These are phyloP conservation scores for Peromyscus eremicus DNA, from an alignment of 2,797 vertebrate species.

Conservation along the genomic window DNA sequence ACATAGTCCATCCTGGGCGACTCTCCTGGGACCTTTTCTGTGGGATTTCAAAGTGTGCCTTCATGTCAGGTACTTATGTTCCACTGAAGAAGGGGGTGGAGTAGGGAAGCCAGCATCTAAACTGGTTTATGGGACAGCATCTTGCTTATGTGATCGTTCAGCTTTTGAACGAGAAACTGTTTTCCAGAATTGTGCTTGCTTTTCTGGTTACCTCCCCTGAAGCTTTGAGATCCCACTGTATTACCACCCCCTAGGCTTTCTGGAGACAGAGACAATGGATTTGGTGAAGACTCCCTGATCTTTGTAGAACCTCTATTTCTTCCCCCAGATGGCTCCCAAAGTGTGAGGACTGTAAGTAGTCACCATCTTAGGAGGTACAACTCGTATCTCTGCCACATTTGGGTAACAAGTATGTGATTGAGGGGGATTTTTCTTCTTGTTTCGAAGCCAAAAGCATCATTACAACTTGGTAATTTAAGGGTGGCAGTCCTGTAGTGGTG, in stretches of 20 bases:
- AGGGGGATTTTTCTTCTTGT: slow-evolving; percentile 87
- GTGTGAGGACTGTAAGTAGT: slow-evolving; percentile 83
- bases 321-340: slow-evolving; percentile 82
- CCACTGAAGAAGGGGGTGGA: slow-evolving; percentile 63
- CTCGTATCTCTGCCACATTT: slow-evolving; percentile 86
- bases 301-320: slow-evolving; percentile 74
- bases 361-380: slow-evolving; percentile 83
- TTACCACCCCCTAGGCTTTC: not conserved
- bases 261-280: slow-evolving; percentile 58
- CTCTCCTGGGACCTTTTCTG: slow-evolving; percentile 68
- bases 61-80: slow-evolving; percentile 74
- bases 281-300: slow-evolving; percentile 61
- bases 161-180: slow-evolving; percentile 66
- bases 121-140: slow-evolving; percentile 62
- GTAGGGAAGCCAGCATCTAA: slow-evolving; percentile 74
- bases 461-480: slow-evolving; percentile 88
- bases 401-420: slow-evolving; percentile 84
- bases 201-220: not conserved
- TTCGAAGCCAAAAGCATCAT: slow-evolving; percentile 87
- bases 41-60: slow-evolving; percentile 74
- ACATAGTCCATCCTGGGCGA: slow-evolving; percentile 15
- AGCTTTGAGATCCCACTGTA: slow-evolving; percentile 64
- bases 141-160: slow-evolving; percentile 68
- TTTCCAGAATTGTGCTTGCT: slow-evolving; percentile 67
- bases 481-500: slow-evolving; percentile 85